Conservation (phyloP, 2,797 vertebrate genomes). For the Craterocephalus amniculus region DNA sequence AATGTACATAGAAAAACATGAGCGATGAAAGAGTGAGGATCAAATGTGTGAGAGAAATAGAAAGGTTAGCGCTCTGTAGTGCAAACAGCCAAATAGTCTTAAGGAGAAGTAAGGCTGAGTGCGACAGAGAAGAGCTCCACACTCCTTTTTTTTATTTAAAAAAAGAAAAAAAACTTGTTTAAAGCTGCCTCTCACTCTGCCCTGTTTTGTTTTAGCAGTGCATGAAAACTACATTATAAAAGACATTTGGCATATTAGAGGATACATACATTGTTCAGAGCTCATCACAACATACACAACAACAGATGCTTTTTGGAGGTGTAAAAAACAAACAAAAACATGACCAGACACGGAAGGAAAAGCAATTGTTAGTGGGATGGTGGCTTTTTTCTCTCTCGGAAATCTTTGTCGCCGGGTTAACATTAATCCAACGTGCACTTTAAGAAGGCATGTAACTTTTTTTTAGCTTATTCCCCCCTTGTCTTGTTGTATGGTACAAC, state of each 20-base stretch:
- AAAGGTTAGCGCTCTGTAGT: constrained; percentile 71
- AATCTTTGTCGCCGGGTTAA: constrained; percentile 56
- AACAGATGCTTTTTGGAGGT: constrained; percentile 91
- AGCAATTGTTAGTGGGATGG: constrained; percentile 39
- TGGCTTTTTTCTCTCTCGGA: constrained; percentile 28
- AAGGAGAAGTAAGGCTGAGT: constrained; percentile 78
- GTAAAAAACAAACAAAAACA: constrained; percentile 58
- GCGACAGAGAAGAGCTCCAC: constrained; percentile 77
- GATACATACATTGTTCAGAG: constrained; percentile 93
- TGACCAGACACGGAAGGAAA: constrained; percentile 48
- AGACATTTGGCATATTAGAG: constrained; percentile 91
- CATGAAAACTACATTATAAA: constrained; percentile 89
- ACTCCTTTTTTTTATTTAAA: constrained; percentile 55
- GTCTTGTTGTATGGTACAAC: constrained; percentile 23
- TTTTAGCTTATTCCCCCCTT: constrained; percentile 8
- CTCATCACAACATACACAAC: constrained; percentile 81
- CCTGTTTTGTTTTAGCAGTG: constrained; percentile 86
- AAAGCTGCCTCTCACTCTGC: constrained; percentile 90
- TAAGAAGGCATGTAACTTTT: constrained; percentile 74
- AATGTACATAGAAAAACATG: constrained; percentile 36
- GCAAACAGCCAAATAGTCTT: constrained; percentile 75
- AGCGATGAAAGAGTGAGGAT: constrained; percentile 43
- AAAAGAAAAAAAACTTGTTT: constrained; percentile 63
- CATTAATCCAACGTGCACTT: constrained; percentile 42
- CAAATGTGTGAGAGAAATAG: constrained; percentile 56